Evolutionary conservation across 2,888 invertebrate species (phyloP).

Genomic region (Pollenia amentaria): DNA sequence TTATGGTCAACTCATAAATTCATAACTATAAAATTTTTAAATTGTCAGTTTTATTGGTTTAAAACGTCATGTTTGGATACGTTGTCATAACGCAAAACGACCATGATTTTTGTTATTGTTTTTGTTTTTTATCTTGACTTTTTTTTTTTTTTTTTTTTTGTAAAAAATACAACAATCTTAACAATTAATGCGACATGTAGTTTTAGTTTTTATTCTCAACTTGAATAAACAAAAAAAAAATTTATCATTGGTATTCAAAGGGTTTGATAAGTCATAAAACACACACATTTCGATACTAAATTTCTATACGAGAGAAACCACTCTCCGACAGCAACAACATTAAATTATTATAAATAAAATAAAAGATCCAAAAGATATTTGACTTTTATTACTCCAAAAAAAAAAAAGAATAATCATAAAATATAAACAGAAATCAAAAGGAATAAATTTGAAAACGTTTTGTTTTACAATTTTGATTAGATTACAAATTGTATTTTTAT

Average conservation of each 20-base stretch:
- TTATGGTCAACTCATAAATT: constrained; percentile 75
- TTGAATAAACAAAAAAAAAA: constrained; percentile 6
- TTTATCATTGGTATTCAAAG: constrained; percentile 70
- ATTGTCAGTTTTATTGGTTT: constrained; percentile 76
- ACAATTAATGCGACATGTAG: constrained; percentile 72
- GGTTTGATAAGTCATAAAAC: constrained; percentile 73
- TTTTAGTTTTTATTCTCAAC: constrained; percentile 58
- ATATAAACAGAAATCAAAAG: constrained; percentile 55
- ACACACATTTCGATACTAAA: constrained; percentile 65
- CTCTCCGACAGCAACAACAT: neutral
- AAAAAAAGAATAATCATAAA: constrained; percentile 37
- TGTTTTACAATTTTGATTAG: constrained; percentile 59
- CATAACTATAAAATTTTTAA: constrained; percentile 76
- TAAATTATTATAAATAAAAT: neutral
- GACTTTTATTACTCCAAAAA: constrained; percentile 67
- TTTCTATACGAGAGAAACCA: constrained; percentile 14
- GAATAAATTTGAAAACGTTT: constrained; percentile 62
- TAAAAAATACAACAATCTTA: constrained; percentile 57
- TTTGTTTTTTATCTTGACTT: constrained; percentile 3
- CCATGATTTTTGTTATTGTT: constrained; percentile 61
- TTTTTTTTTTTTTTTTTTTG: neutral
- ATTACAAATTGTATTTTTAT: constrained; percentile 71
- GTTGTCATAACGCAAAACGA: constrained; percentile 74
- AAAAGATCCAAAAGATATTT: constrained; percentile 61
- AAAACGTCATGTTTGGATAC: constrained; percentile 75